Evolutionary conservation across 2,888 invertebrate genomes (phyloP), one percentile per base, ranked within the genome.

Genomic region (Drosophila peninsularis): DNA sequence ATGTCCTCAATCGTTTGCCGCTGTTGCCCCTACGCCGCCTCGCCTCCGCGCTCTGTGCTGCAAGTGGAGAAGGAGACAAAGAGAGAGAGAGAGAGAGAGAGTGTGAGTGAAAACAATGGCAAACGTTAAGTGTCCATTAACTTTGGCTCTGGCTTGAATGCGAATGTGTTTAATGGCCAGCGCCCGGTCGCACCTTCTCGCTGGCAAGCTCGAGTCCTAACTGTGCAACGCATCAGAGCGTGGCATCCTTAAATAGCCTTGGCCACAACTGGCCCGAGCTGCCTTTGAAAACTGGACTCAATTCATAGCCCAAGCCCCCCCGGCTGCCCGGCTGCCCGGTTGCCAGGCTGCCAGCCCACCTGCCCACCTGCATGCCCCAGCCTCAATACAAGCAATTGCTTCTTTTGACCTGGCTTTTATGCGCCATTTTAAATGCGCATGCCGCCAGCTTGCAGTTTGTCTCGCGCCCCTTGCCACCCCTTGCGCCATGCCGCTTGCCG

Each of bases 231-330:
- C 80, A 88, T 80, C 86, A 67, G 71, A 75, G 88, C 74, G 71
- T 89, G 55, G 78, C 85, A 89, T 88, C 85, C 85, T 85, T 85
- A 85, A 85, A 85, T 85, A 85, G 85, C 85, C 71, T 88, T 81
- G 24, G 66, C 63, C 62, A 42, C 84, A 82, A 62, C 83, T 80
- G 74, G 77, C 62, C 80, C 60, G 42, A 55, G 58, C 50, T 65
- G 62, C 78, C 39, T 62, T 54, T 50, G 44, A 47, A 54, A 65
- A 66, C 78, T 72, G 78, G 60, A 78, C 75, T 73, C 78, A 73
- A 76, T 76, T 72, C 73, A 72, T 64, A 52, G 53, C 19, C 17
- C 13, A 1, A 6, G 19, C 39, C 4, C 36, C 11, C 32, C n/a
- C n/a, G n/a, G n/a, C n/a, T n/a, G n/a, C 7, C 7, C 30, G 6